Conservation (phyloP, 2,113 vertebrate genomes). For the Nothocercus nigrocapillus region DNA sequence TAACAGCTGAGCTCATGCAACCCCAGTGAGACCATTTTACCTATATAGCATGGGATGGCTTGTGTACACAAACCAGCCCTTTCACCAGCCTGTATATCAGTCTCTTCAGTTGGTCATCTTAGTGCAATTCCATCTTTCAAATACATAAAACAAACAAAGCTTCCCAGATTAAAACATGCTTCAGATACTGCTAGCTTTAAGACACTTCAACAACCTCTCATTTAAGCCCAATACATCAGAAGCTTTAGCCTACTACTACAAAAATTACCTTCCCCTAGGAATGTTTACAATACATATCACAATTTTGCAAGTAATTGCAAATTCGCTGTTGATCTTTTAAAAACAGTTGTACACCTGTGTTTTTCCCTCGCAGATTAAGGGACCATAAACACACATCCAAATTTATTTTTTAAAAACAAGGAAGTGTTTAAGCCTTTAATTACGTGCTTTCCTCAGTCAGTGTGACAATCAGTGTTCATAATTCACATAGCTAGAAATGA, state of each 20-base stretch:
- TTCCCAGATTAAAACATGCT: not conserved
- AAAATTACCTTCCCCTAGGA: not conserved
- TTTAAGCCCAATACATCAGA: not conserved
- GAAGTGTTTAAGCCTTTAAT: not conserved
- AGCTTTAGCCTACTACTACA: not conserved
- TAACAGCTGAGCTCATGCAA: not conserved
- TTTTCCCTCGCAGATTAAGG: not conserved
- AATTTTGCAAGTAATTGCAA: not conserved
- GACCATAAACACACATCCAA: not conserved
- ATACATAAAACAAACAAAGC: too few species aligned
- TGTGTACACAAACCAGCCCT: not conserved
- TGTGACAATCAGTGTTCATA: not conserved
- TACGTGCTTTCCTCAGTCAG: not conserved
- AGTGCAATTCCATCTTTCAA: not conserved
- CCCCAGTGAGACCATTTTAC: not conserved
- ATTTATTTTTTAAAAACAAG: not conserved
- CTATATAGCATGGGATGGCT: fast-evolving
- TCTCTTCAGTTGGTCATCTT: not conserved
- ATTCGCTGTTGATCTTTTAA: not conserved
- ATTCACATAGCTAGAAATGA: not conserved
- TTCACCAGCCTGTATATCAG: not conserved
- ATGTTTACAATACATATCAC: not conserved
- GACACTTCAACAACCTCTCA: not conserved
- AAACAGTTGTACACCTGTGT: not conserved
- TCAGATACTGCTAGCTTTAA: not conserved